These are phyloP conservation scores for Electrophaes corylata DNA, from an alignment of 2,888 invertebrate genomes.

Conservation along the genomic window DNA sequence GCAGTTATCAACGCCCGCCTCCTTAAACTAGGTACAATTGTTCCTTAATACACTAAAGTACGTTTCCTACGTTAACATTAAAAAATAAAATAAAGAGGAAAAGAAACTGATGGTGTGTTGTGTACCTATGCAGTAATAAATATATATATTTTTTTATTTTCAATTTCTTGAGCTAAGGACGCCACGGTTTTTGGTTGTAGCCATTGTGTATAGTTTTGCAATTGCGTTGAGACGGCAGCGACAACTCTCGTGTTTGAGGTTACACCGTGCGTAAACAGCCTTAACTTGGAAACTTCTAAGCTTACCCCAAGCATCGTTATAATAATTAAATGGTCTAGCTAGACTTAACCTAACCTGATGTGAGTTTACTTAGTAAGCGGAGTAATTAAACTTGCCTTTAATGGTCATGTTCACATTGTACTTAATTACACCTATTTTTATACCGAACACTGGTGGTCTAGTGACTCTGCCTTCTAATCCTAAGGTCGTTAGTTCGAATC, in stretches of 20 bases:
- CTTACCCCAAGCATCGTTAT: slow-evolving; percentile 6
- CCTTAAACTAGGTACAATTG: too few relatives aligned
- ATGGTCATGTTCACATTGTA: not conserved
- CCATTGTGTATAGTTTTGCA: not conserved
- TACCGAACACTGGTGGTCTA: too few relatives aligned
- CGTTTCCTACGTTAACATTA: too few relatives aligned
- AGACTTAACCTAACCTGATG: not conserved
- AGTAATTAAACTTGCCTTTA: not conserved
- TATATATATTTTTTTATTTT: too few relatives aligned
- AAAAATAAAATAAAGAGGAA: too few relatives aligned
- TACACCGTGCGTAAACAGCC: not conserved
- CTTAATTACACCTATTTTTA: not conserved
- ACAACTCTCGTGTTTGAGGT: not conserved
- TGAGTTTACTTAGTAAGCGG: not conserved
- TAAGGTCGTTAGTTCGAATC: too few relatives aligned
- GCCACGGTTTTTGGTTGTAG: not conserved
- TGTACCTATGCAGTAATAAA: too few relatives aligned
- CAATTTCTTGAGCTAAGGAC: not conserved
- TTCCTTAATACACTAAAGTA: too few relatives aligned
- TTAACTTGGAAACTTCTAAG: slow-evolving; percentile 8
- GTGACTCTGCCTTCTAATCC: too few relatives aligned
- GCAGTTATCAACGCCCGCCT: too few relatives aligned
- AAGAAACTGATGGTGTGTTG: too few relatives aligned
- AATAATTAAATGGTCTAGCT: slow-evolving; percentile 6
- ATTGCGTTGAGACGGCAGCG: not conserved